These are phyloP conservation scores for Maniola jurtina DNA, from an alignment of 1,140 invertebrate genomes.

Conservation along the genomic window DNA sequence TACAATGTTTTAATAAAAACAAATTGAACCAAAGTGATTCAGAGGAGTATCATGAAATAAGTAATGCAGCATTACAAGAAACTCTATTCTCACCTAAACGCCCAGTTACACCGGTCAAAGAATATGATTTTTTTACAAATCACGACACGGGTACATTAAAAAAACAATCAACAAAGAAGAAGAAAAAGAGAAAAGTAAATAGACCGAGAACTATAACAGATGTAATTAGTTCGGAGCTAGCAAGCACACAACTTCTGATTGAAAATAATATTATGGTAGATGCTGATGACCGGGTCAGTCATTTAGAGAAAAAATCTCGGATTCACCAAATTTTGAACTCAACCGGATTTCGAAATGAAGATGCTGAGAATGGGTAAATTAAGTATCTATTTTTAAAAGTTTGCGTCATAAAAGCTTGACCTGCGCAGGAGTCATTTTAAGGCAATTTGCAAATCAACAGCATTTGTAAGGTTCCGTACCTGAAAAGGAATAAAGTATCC, in stretches of 20 bases:
- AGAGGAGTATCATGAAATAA: slow-evolving; percentile 65
- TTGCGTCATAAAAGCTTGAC: background rate
- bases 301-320: slow-evolving; percentile 28
- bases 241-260: slow-evolving; percentile 35
- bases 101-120: slow-evolving; percentile 30
- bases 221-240: slow-evolving; percentile 52
- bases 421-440: too few relatives aligned
- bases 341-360: slow-evolving; percentile 12
- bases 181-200: slow-evolving; percentile 42
- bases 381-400: slow-evolving; percentile 5
- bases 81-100: slow-evolving; percentile 26
- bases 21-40: slow-evolving; percentile 43
- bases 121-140: slow-evolving; percentile 58
- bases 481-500: too few relatives aligned
- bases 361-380: slow-evolving; percentile 44
- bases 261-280: slow-evolving; percentile 47
- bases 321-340: slow-evolving; percentile 24
- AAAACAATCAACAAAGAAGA: slow-evolving; percentile 42
- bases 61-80: slow-evolving; percentile 32
- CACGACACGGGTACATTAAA: slow-evolving; percentile 37
- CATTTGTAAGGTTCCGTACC: too few relatives aligned
- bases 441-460: too few relatives aligned
- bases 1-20: slow-evolving; percentile 37
- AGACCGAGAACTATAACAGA: slow-evolving; percentile 46
- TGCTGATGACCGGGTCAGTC: slow-evolving; percentile 32